Evolutionary conservation across 2,888 invertebrate genomes (phyloP), one percentile per base, ranked within the genome.

Genomic region (Bugula neritina): DNA sequence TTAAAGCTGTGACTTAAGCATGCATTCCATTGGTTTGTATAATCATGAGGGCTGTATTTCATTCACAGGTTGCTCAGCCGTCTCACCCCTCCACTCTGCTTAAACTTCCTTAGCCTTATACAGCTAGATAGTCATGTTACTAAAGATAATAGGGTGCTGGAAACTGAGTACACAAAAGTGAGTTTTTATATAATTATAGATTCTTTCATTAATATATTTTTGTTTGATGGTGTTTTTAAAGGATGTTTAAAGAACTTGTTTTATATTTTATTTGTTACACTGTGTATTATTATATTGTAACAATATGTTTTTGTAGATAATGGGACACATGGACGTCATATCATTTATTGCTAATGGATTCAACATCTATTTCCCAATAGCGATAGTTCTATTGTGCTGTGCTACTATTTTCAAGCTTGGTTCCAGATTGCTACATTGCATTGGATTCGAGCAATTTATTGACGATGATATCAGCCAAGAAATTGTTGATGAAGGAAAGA

Each of bases 261-360:
- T n/a, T n/a, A n/a, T n/a, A n/a, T n/a, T n/a, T n/a, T n/a, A n/a
- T n/a, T n/a, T n/a, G n/a, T n/a, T n/a, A n/a, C n/a, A n/a, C n/a
- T 43, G 17, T 17, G 17, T 43, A 43, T 43, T 17, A 43, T 43
- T 10, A 43, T 43, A 43, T 43, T 43, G 43, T 43, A 10, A 10
- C 23, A 5, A 13, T 3, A 5, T 57, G 3, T 31, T 5, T 21
- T 74, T 79, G 69, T 77, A 86, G 89, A 90, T 96, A 78, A 99
- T 99, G 98, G 99, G 99, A 0, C 98, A 99, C 83, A 94, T 99
- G 95, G 97, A 98, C 84, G 95, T 99, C 0, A 90, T 99, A 72
- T 91, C 92, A 35, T 93, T 99, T 74, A 92, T 99, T 76, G 92
- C 97, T 0, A 92, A 96, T 83, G 98, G 98, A 10, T 98, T 99